Percentiles rank a stretch among this genome's conserved stretches.
Conservation (phyloP, 64 coral and sea anemone species). For the Montipora foliosa region DNA sequence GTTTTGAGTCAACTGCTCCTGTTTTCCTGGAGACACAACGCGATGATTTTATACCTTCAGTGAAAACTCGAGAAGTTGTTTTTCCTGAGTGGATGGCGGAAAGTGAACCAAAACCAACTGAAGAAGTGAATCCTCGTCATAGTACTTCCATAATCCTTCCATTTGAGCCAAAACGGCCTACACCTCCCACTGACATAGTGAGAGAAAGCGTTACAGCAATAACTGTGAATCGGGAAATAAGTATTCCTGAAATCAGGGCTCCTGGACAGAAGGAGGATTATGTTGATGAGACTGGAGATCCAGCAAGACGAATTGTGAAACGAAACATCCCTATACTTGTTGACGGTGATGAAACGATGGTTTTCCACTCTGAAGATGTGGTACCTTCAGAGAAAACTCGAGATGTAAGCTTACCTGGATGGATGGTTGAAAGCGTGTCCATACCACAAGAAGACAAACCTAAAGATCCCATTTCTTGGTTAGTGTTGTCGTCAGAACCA, state of each 20-base stretch:
- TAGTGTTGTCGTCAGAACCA: background rate
- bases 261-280: slow-evolving; percentile 22
- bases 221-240: slow-evolving; percentile 31
- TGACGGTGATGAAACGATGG: background rate
- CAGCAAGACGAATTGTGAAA: slow-evolving; percentile 50
- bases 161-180: no score
- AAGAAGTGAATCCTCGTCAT: background rate
- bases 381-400: slow-evolving; percentile 12
- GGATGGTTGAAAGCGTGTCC: slow-evolving; percentile 9
- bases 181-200: background rate
- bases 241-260: slow-evolving; percentile 9
- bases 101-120: background rate
- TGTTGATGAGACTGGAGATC: slow-evolving; percentile 78
- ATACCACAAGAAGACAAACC: background rate
- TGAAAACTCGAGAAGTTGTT: background rate
- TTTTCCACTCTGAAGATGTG: background rate
- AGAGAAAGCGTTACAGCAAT: slow-evolving; percentile 1
- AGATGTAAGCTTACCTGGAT: slow-evolving; percentile 17
- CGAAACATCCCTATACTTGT: background rate
- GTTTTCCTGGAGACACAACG: background rate
- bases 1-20: slow-evolving; percentile 28
- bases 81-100: slow-evolving; percentile 50
- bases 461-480: background rate
- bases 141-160: background rate
- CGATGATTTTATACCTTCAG: slow-evolving; percentile 34